Conservation (phyloP, 2,113 vertebrate genomes). For the Ammodytes marinus region DNA sequence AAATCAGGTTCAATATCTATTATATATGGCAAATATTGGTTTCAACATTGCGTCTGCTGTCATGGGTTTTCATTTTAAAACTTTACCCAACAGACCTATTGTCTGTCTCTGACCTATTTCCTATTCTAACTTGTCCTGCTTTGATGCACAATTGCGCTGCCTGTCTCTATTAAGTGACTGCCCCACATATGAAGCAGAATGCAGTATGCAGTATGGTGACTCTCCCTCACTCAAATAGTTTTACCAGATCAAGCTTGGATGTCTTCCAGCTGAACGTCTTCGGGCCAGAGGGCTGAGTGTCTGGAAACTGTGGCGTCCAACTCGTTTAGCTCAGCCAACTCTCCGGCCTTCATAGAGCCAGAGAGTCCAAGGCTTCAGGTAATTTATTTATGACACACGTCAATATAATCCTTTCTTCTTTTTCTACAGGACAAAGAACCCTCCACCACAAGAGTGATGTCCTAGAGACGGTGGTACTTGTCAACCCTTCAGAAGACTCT, state of each 20-base stretch:
- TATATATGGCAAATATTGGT: neutral
- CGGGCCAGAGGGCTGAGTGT: constrained; percentile 17
- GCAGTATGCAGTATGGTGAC: constrained; percentile 46
- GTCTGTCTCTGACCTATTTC: constrained; percentile 56
- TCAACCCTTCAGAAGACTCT: constrained; percentile 92
- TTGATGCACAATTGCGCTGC: constrained; percentile 46
- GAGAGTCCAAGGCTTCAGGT: neutral
- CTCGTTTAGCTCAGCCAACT: constrained; percentile 9
- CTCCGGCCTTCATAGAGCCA: neutral
- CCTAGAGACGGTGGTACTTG: constrained; percentile 93
- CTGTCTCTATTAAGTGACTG: constrained; percentile 40
- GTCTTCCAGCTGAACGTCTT: constrained; percentile 38
- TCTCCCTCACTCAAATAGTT: constrained; percentile 44
- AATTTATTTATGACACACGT: neutral
- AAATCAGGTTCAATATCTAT: neutral
- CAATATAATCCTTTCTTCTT: constrained; percentile 45
- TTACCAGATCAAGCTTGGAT: constrained; percentile 42
- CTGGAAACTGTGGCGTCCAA: constrained; percentile 1
- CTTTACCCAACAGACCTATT: constrained; percentile 29
- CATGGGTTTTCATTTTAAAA: constrained; percentile 22
- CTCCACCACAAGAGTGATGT: constrained; percentile 93
- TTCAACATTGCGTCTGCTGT: neutral
- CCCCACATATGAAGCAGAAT: constrained; percentile 46
- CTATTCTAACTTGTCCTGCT: constrained; percentile 55
- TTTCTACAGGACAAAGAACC: constrained; percentile 92